Evolutionary conservation across 2,113 vertebrate genomes (phyloP).

Genomic region (Crotalus horridus): DNA sequence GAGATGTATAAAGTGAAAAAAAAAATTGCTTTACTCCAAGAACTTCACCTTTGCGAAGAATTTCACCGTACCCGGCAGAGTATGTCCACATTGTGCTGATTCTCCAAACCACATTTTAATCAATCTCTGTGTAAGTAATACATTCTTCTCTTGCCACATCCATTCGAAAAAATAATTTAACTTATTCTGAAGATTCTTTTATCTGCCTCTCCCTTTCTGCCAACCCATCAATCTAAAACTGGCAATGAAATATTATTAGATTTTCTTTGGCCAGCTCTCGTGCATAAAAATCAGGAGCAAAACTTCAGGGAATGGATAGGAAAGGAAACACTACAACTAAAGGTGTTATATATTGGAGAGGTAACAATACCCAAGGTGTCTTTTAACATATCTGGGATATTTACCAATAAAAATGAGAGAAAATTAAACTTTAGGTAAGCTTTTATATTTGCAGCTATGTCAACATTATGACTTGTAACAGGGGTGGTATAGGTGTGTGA

Average conservation of each 20-base stretch:
- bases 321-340: background rate
- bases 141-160: slow-evolving; percentile 17
- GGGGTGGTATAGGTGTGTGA: background rate
- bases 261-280: slow-evolving; percentile 32
- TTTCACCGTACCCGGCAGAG: background rate
- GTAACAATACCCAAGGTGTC: background rate
- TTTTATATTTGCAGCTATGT: background rate
- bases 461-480: background rate
- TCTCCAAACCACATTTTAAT: slow-evolving; percentile 18
- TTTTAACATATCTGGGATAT: background rate
- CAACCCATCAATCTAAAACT: slow-evolving; percentile 2
- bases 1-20: background rate
- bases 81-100: background rate
- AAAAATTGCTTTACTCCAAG: background rate
- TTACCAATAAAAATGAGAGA: background rate
- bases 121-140: slow-evolving; percentile 30
- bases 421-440: background rate
- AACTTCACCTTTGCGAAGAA: background rate
- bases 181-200: slow-evolving; percentile 24
- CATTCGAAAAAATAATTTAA: slow-evolving; percentile 31
- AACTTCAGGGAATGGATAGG: background rate
- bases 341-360: background rate
- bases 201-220: background rate
- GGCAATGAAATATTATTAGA: slow-evolving; percentile 22
- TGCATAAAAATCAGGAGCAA: background rate